These are phyloP conservation scores for Drosophila buzzatii DNA, from an alignment of 2,888 invertebrate species.

Conservation along the genomic window DNA sequence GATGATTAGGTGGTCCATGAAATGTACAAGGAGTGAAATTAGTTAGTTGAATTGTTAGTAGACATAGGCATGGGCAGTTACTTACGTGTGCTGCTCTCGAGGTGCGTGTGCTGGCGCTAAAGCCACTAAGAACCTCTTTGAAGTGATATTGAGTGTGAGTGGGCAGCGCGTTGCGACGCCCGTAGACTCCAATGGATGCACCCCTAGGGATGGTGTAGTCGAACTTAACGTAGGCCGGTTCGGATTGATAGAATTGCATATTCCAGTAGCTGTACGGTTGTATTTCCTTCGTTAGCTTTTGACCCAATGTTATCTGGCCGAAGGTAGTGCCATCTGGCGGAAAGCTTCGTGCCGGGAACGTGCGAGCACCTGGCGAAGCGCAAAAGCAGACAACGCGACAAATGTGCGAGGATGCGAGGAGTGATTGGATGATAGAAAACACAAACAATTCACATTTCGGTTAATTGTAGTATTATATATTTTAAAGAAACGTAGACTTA, in stretches of 20 bases:
- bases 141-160: slow-evolving; percentile 99
- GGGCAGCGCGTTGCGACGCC: slow-evolving; percentile 96
- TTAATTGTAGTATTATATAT: slow-evolving; percentile 43
- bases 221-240: slow-evolving; percentile 96
- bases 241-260: slow-evolving; percentile 98
- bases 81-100: slow-evolving; percentile 95
- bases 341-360: slow-evolving; percentile 95
- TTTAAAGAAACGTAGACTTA: background rate
- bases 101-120: slow-evolving; percentile 94
- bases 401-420: slow-evolving; percentile 16
- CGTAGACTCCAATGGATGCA: slow-evolving; percentile 97
- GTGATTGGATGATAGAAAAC: slow-evolving; percentile 42
- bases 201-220: slow-evolving; percentile 97
- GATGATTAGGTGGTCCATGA: slow-evolving; percentile 37
- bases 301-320: slow-evolving; percentile 94
- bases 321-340: slow-evolving; percentile 97
- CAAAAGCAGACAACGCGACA: slow-evolving; percentile 11
- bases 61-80: slow-evolving; percentile 71
- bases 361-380: slow-evolving; percentile 90
- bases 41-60: slow-evolving; percentile 52
- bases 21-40: slow-evolving; percentile 58
- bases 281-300: slow-evolving; percentile 94
- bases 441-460: slow-evolving; percentile 38
- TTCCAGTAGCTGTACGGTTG: slow-evolving; percentile 98
- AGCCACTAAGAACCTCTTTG: slow-evolving; percentile 95